Percentiles rank a stretch among this genome's conserved stretches.
These are phyloP conservation scores for sheep (Ovis aries) DNA, from an alignment of 2,113 vertebrate genomes.

Conservation along the genomic window DNA sequence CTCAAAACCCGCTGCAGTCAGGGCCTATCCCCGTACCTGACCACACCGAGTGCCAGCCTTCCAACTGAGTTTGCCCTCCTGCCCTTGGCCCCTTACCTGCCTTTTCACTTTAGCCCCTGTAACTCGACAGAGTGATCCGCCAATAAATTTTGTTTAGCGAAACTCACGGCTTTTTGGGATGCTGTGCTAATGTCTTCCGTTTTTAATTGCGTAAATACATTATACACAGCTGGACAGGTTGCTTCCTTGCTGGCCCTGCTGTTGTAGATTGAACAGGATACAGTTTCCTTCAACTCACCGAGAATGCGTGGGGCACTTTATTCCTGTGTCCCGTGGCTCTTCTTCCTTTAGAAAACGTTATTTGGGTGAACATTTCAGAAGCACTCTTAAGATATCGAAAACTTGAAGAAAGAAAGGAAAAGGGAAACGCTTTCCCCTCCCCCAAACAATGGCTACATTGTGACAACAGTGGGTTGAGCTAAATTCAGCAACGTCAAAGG, in stretches of 20 bases:
- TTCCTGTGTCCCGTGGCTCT: conserved; percentile 69
- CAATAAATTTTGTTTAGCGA: conserved; percentile 50
- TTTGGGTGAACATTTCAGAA: conserved; percentile 58
- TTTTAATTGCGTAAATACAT: conserved; percentile 78
- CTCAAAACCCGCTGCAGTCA: fast-evolving
- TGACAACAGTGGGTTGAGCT: conserved; percentile 83
- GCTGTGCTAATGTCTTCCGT: conserved; percentile 62
- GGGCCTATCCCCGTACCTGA: fast-evolving
- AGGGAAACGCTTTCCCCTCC: conserved; percentile 12
- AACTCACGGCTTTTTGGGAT: conserved; percentile 45
- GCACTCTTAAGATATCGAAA: conserved; percentile 2
- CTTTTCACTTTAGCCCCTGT: neutral
- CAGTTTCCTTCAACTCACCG: conserved; percentile 67
- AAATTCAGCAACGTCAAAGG: conserved; percentile 80
- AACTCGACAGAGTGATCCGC: neutral
- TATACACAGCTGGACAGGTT: conserved; percentile 75
- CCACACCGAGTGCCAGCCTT: neutral
- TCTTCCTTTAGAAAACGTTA: conserved; percentile 50
- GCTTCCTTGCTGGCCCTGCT: conserved; percentile 75
- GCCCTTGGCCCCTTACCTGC: neutral
- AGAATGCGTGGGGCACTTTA: conserved; percentile 67
- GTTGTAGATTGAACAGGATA: conserved; percentile 70
- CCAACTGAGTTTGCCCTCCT: neutral
- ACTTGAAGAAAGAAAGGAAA: neutral
- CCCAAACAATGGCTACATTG: conserved; percentile 71